Evolutionary conservation across 2,888 invertebrate genomes (phyloP).

Genomic region (Drosophila greeni): DNA sequence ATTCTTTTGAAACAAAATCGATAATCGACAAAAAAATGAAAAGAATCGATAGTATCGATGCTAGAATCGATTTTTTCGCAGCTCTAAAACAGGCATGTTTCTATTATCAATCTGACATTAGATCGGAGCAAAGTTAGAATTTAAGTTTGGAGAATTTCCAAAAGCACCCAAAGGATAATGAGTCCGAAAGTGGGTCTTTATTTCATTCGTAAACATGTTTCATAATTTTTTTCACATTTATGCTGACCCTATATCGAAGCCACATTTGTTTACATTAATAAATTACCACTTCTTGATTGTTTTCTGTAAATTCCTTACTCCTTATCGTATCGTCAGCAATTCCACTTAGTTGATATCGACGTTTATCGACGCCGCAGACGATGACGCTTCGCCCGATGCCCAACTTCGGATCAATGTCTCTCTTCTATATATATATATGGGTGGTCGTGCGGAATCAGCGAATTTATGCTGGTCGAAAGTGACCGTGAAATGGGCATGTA

Average conservation of each 20-base stretch:
- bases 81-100: conserved; percentile 14
- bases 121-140: neutral
- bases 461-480: conserved; percentile 17
- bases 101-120: conserved; percentile 12
- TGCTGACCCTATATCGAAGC: neutral
- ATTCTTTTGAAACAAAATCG: too few relatives aligned
- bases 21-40: too few relatives aligned
- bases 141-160: neutral
- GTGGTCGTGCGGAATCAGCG: conserved; percentile 36
- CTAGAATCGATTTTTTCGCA: too few relatives aligned
- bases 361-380: conserved; percentile 7
- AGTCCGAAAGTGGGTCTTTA: neutral
- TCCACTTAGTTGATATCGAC: conserved; percentile 28
- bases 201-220: neutral
- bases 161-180: neutral
- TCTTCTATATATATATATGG: too few relatives aligned
- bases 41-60: too few relatives aligned
- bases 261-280: neutral
- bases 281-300: neutral
- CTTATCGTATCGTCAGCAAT: conserved; percentile 18
- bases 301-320: conserved; percentile 1
- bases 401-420: conserved; percentile 23
- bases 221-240: neutral
- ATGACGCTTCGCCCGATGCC: conserved; percentile 1
- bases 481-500: conserved; percentile 27